phyloP scores from a whole-genome alignment of 1,140 invertebrate genomes.

The Sycobia sp. region DNA sequence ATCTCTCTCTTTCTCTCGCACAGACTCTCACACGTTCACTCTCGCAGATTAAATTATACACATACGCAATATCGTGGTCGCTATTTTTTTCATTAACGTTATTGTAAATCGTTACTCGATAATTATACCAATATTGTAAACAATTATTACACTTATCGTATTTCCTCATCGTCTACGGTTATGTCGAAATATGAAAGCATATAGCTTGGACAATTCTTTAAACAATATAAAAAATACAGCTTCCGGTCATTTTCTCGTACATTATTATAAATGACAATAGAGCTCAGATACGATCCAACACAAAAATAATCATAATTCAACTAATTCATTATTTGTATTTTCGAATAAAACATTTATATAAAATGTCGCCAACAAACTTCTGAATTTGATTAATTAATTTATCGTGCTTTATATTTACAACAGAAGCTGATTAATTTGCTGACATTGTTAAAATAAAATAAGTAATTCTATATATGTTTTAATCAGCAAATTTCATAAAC shows the following conservation, averaged over 20 bases:
- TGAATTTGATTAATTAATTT: too few species aligned
- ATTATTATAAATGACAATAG: constrained; percentile 8
- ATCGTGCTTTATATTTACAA: too few species aligned
- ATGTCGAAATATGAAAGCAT: constrained; percentile 23
- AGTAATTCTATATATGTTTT: too few species aligned
- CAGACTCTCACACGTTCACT: constrained; percentile 35
- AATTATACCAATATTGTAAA: constrained; percentile 34
- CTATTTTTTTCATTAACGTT: constrained; percentile 31
- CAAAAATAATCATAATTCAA: too few species aligned
- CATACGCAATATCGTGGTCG: constrained; percentile 21
- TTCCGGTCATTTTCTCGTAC: background rate
- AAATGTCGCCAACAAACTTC: too few species aligned
- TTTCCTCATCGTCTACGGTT: constrained; percentile 20
- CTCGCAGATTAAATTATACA: constrained; percentile 29
- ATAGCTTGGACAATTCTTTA: constrained; percentile 5
- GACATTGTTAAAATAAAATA: too few species aligned
- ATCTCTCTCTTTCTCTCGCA: constrained; percentile 29
- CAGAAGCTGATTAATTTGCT: too few species aligned
- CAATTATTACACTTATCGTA: constrained; percentile 32
- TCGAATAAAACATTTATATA: too few species aligned
- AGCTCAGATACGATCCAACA: too few species aligned
- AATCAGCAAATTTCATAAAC: too few species aligned
- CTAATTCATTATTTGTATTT: too few species aligned
- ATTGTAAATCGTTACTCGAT: constrained; percentile 33
- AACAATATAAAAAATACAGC: constrained; percentile 16